A percentile compares a stretch with the other conserved stretches of the same genome.
Evolutionary conservation across 2,888 invertebrate genomes (phyloP).

Genomic region (Andrena dorsata): DNA sequence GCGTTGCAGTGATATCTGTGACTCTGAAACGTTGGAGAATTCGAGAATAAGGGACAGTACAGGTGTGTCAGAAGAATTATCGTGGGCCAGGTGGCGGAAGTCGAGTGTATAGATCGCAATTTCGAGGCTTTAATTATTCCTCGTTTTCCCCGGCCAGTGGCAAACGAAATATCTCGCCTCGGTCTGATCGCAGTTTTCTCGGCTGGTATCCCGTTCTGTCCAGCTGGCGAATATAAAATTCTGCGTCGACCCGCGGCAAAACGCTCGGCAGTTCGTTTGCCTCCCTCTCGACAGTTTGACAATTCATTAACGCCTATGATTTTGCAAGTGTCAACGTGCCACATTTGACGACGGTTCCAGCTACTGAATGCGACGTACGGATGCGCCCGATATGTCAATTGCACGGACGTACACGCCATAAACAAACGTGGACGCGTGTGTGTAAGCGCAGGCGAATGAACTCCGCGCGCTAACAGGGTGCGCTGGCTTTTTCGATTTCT

Average conservation of each 20-base stretch:
- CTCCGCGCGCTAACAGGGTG: constrained; percentile 30
- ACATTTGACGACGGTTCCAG: constrained; percentile 37
- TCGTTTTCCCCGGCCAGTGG: not conserved
- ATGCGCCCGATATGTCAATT: constrained; percentile 60
- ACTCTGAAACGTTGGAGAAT: not conserved
- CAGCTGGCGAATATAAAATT: constrained; percentile 18
- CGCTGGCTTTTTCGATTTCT: constrained; percentile 2
- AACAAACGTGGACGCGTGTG: constrained; percentile 42
- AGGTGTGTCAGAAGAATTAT: constrained; percentile 19
- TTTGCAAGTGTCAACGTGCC: constrained; percentile 65
- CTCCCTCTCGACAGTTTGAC: constrained; percentile 47
- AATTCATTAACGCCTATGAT: constrained; percentile 68
- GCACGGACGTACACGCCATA: constrained; percentile 49
- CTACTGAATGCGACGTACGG: constrained; percentile 43
- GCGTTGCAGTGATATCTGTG: constrained; percentile 15
- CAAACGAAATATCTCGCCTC: not conserved
- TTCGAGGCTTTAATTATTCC: not conserved
- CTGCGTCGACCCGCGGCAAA: not conserved
- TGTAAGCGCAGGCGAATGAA: constrained; percentile 19
- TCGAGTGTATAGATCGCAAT: constrained; percentile 7
- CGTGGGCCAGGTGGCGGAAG: not conserved
- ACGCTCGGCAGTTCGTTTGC: constrained; percentile 25
- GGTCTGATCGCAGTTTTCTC: not conserved
- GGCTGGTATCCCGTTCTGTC: not conserved
- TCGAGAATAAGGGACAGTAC: not conserved